phyloP scores from a whole-genome alignment of 2,113 vertebrate genomes.

The Anser brachyrhynchus region DNA sequence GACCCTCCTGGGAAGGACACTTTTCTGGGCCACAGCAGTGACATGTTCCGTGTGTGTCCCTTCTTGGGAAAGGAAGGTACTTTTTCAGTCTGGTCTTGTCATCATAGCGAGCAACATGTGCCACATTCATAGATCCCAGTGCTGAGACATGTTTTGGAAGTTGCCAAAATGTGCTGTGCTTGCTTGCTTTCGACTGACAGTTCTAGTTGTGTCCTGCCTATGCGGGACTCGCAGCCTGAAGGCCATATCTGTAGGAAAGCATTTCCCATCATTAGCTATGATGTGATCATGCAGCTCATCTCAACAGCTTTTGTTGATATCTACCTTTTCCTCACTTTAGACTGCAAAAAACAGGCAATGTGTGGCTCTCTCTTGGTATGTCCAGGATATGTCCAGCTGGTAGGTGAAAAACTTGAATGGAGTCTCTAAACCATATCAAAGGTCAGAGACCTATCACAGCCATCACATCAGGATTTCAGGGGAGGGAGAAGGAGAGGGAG shows the following conservation, averaged over 20 bases:
- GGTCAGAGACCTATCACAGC: neutral
- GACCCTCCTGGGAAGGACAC: neutral
- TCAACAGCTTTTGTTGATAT: neutral
- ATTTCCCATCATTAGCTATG: neutral
- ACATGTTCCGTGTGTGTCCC: neutral
- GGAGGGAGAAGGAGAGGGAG: neutral
- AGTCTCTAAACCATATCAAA: neutral
- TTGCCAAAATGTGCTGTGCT: neutral
- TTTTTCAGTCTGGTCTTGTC: neutral
- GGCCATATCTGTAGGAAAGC: neutral
- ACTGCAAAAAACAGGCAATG: neutral
- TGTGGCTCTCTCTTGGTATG: too few species aligned
- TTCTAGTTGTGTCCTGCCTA: neutral
- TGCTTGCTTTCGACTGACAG: neutral
- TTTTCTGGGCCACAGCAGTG: neutral
- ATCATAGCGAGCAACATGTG: neutral
- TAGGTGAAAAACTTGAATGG: neutral
- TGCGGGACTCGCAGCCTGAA: too few species aligned
- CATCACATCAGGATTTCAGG: neutral
- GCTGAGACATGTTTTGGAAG: neutral
- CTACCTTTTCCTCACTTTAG: neutral
- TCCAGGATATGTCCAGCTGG: neutral
- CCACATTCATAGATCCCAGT: neutral
- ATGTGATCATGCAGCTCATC: neutral
- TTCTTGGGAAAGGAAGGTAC: neutral